Evolutionary conservation across 1,140 invertebrate species (phyloP), one percentile per base, ranked within the genome.

Genomic region (Heliothis virescens): DNA sequence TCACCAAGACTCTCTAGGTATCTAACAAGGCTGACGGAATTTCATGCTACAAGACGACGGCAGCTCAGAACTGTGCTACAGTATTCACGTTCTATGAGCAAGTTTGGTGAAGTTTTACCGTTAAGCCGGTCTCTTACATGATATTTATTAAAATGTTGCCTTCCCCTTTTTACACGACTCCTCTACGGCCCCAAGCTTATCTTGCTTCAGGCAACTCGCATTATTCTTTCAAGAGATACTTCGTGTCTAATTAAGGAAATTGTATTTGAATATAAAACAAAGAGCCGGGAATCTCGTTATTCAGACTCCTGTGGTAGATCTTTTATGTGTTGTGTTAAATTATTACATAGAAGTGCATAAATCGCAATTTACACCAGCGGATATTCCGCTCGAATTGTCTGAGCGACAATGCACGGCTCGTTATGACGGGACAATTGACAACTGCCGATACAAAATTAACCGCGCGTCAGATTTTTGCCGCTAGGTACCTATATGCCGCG

Each of bases 211-310:
- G 67, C 82, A 78, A 79, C 79, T 83, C 65, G 67, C 80, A 81
- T 86, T 85, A 87, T 85, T 89, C 81, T 87, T 87, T 84, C 79
- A 79, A 57, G 79, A 75, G 81, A 87, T 85, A 86, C 82, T 86
- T 85, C 76, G 75, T 80, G 79, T 86, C 65, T 86, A 87, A 89
- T 89, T 88, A 87, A 85, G 83, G 57, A 86, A 89, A 88, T 87
- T 87, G 84, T 88, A 83, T 86, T 89, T 87, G 74, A 86, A 87
- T 86, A 85, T 85, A 79, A 86, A 88, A 82, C 79, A 82, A 84
- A 83, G 77, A 53, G 48, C 72, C 60, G 76, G 80, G 71, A 80
- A 84, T 86, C 75, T 85, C 75, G 74, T 83, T 86, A 84, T 84
- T 83, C 57, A 73, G 71, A 62, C 67, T 83, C 57, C 72, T 65